Evolutionary conservation across 2,113 vertebrate genomes (phyloP).

Genomic region (Henicopernis longicauda): DNA sequence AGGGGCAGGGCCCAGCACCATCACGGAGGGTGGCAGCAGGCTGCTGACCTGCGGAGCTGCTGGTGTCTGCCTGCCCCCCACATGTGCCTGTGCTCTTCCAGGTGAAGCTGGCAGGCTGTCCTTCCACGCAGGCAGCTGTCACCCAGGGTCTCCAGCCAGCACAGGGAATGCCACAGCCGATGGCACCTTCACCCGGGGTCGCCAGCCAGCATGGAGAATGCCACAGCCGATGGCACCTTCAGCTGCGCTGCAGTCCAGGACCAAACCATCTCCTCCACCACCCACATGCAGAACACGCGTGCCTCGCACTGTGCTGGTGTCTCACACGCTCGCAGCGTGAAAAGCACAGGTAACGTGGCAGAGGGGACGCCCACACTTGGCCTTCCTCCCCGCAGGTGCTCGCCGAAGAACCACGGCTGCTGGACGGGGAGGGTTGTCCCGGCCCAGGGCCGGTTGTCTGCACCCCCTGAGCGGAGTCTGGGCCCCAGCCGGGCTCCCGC

Average conservation of each 20-base stretch:
- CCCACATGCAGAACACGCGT: neutral
- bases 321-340: neutral
- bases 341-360: conserved; percentile 28
- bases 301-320: neutral
- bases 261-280: neutral
- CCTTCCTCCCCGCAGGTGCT: neutral
- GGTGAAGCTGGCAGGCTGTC: conserved; percentile 20
- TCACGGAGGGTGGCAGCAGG: fast-evolving
- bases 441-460: too few relatives aligned
- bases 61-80: neutral
- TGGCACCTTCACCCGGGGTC: neutral
- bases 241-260: neutral
- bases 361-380: neutral
- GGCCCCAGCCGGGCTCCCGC: too few relatives aligned
- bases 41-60: neutral
- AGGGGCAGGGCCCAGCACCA: neutral
- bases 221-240: neutral
- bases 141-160: neutral
- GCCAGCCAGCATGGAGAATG: neutral
- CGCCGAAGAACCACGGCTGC: neutral
- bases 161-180: neutral
- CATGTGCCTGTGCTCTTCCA: neutral
- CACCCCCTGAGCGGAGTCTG: neutral
- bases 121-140: neutral
- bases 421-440: too few relatives aligned